Evolutionary conservation across 1,140 invertebrate species (phyloP), one percentile per base, ranked within the genome.

Genomic region (Neodiprion fabricii): DNA sequence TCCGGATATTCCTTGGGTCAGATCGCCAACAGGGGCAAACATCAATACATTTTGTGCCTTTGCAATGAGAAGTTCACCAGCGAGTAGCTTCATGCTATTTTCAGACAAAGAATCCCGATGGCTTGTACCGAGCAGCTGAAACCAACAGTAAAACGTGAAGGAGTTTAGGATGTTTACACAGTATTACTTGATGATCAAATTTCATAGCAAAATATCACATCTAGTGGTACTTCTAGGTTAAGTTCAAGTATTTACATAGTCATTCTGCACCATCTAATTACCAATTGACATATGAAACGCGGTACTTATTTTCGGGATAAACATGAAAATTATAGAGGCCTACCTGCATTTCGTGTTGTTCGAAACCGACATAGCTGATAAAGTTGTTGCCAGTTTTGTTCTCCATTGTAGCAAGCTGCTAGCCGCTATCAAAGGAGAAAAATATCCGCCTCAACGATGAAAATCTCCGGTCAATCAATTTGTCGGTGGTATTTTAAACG

Each of bases 11-110:
- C 94, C 94, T 82, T 92, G 91, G 77, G 94, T 95, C 70, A 91
- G 86, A 81, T 96, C 94, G 82, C 92, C 93, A 72, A 96, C 91
- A 9, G 95, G 94, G 75, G 92, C 91, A 88, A 94, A 95, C 90
- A 96, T 92, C 49, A 96, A 88, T 48, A 96, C 95, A 85, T 92
- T 94, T 82, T 94, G 91, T n/a, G 94, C 94, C 81, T 92, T 91
- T 9, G 93, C 92, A 75, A 96, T 92, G 50, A 95, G 87, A 75
- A 92, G 89, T 87, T 97, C 96, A 68, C 95, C 95, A 92, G 87
- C 65, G 86, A 90, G 83, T 76, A 89, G 77, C 76, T 86, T 87
- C 49, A 88, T 76, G 78, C 76, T 85, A 67, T 83, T 85, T 74
- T 86, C 84, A 76, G 76, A 78, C 48, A 85, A 71, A 4, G 83